phyloP scores from a whole-genome alignment of 2,113 vertebrate species.

The Ranitomeya variabilis region DNA sequence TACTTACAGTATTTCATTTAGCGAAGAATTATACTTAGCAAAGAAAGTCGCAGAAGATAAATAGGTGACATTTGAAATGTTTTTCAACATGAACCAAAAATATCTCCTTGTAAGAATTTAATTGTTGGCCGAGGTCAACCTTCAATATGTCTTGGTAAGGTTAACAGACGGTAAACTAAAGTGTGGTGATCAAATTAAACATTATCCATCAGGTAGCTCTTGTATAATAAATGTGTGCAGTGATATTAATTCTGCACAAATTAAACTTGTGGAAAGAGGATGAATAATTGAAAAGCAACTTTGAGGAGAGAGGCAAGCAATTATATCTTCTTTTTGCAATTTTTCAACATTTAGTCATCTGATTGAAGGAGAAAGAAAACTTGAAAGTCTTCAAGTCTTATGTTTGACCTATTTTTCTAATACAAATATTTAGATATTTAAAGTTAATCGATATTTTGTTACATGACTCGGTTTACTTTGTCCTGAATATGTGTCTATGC shows the following conservation, averaged over 20 bases:
- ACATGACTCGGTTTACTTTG: not conserved
- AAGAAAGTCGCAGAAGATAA: too few relatives aligned
- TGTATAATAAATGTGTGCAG: slow-evolving; percentile 48
- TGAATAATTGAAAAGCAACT: slow-evolving; percentile 64
- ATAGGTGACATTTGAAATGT: not conserved
- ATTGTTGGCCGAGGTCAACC: slow-evolving; percentile 2
- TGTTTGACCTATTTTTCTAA: not conserved
- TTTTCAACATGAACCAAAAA: not conserved
- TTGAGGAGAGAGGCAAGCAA: slow-evolving; percentile 63
- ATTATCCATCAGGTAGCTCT: slow-evolving; percentile 44
- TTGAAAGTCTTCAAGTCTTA: not conserved
- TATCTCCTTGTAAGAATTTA: slow-evolving; percentile 32
- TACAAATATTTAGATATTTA: not conserved
- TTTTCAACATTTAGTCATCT: slow-evolving; percentile 48
- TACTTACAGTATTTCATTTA: too few relatives aligned
- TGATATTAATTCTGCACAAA: slow-evolving; percentile 57
- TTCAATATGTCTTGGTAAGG: not conserved
- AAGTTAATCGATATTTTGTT: not conserved
- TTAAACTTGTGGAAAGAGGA: slow-evolving; percentile 69
- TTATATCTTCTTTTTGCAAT: slow-evolving; percentile 68
- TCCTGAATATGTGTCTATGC: not conserved
- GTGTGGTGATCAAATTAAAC: not conserved
- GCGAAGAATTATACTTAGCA: too few relatives aligned
- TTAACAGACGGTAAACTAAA: slow-evolving; percentile 30
- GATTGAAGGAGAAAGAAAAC: slow-evolving; percentile 10